phyloP scores from a whole-genome alignment of 2,888 invertebrate species.

The Rotaria sp. region DNA sequence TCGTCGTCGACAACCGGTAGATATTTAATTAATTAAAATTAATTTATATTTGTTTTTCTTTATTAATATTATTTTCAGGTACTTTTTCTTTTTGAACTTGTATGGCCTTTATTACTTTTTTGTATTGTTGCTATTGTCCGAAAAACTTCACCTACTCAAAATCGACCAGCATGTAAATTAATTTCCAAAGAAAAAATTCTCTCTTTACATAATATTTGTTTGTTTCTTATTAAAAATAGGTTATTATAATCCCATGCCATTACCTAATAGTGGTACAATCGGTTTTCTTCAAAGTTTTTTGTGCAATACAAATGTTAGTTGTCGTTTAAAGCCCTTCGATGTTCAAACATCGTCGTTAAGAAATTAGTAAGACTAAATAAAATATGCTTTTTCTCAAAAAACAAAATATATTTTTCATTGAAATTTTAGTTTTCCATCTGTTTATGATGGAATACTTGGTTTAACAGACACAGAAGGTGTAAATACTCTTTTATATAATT shows the following conservation, averaged over 20 bases:
- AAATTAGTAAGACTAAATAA: not conserved
- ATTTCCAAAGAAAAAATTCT: not conserved
- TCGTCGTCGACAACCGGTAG: conserved; percentile 30
- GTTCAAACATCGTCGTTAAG: not conserved
- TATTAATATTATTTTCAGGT: not conserved
- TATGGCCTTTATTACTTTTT: conserved; percentile 37
- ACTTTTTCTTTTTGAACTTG: conserved; percentile 33
- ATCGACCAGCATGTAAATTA: conserved; percentile 36
- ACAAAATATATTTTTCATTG: not conserved
- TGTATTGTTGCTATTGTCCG: conserved; percentile 35
- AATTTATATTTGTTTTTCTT: not conserved
- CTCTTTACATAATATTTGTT: not conserved
- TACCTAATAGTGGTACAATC: conserved; percentile 28
- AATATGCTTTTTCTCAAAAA: too few species aligned
- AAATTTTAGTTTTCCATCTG: not conserved
- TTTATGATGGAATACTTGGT: not conserved
- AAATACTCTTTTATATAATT: not conserved
- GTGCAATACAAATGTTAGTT: conserved; percentile 23
- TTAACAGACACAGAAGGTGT: not conserved
- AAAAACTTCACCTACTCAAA: conserved; percentile 30
- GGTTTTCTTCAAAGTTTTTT: conserved; percentile 23
- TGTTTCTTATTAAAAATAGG: not conserved
- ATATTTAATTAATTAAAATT: not conserved
- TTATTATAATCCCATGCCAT: conserved; percentile 27
- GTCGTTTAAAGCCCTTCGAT: conserved; percentile 16